A percentile compares a stretch with the other conserved stretches of the same genome.
Conservation (phyloP, 2,888 invertebrate species). For the Pseudanteris insignis region DNA sequence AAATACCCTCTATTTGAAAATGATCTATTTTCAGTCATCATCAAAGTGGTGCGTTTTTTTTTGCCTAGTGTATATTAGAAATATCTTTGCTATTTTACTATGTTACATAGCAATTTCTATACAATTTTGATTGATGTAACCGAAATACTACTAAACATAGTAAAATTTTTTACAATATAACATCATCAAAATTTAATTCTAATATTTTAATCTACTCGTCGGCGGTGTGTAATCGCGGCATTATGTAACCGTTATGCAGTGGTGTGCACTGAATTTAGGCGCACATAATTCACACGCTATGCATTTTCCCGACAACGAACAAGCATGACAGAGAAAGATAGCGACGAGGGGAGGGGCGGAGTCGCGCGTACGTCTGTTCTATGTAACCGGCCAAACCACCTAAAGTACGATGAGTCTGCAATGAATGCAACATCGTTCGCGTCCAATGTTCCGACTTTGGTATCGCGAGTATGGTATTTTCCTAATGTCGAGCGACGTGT, state of each 20-base stretch:
- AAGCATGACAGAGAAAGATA: slow-evolving; percentile 41
- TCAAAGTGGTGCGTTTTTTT: no score
- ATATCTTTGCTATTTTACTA: neutral
- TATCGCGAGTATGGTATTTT: slow-evolving; percentile 37
- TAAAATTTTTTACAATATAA: no score
- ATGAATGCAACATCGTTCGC: slow-evolving; percentile 41
- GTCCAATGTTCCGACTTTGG: slow-evolving; percentile 46
- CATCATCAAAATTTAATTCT: slow-evolving; percentile 21
- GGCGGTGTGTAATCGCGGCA: slow-evolving; percentile 18
- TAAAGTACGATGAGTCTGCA: slow-evolving; percentile 41
- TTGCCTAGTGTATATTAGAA: no score
- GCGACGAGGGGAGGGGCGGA: slow-evolving; percentile 14
- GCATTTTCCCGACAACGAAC: slow-evolving; percentile 43
- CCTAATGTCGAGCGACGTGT: slow-evolving; percentile 43
- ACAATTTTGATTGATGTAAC: no score
- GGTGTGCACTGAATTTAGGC: slow-evolving; percentile 37
- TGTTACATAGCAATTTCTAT: no score
- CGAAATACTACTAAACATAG: no score
- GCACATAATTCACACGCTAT: slow-evolving; percentile 41
- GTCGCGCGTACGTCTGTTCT: slow-evolving; percentile 21
- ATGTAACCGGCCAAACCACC: slow-evolving; percentile 33
- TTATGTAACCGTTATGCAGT: slow-evolving; percentile 37
- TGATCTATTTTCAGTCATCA: no score
- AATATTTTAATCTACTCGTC: slow-evolving; percentile 23
- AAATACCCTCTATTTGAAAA: no score